phyloP scores from a whole-genome alignment of 2,113 vertebrate genomes.

The Cyprinodon variegatus region DNA sequence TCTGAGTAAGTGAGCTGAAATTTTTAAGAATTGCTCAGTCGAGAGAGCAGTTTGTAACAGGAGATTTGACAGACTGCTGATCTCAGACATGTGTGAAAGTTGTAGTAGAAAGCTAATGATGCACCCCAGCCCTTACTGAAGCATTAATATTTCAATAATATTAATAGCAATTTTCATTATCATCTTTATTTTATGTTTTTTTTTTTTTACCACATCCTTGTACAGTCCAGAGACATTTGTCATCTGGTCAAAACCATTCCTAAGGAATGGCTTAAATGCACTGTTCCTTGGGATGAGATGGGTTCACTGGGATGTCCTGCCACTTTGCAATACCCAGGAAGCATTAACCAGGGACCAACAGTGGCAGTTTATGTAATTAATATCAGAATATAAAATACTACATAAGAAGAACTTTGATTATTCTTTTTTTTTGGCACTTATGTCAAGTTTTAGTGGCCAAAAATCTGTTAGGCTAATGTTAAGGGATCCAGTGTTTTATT shows the following conservation, averaged over 20 bases:
- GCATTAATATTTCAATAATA: not conserved
- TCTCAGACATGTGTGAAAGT: conserved; percentile 25
- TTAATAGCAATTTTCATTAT: too few species aligned
- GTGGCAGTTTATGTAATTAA: too few species aligned
- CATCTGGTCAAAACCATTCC: too few species aligned
- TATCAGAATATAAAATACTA: too few species aligned
- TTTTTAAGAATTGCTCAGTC: conserved; percentile 26
- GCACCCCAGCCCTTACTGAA: not conserved
- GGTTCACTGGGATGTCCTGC: too few species aligned
- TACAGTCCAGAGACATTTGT: too few species aligned
- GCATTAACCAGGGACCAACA: too few species aligned
- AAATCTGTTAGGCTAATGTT: not conserved
- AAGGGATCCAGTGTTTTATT: not conserved
- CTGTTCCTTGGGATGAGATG: too few species aligned
- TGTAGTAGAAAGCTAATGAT: conserved; percentile 7
- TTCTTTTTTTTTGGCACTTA: not conserved
- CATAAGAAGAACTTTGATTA: not conserved
- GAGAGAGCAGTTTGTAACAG: conserved; percentile 1
- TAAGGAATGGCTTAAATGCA: too few species aligned
- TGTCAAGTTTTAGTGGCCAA: not conserved
- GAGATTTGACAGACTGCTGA: conserved; percentile 23
- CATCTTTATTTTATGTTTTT: too few species aligned
- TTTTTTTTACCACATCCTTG: too few species aligned
- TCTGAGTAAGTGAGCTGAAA: conserved; percentile 16
- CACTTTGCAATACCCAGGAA: too few species aligned